Conservation (phyloP, 2,113 vertebrate genomes). For the Tetrax tetrax region DNA sequence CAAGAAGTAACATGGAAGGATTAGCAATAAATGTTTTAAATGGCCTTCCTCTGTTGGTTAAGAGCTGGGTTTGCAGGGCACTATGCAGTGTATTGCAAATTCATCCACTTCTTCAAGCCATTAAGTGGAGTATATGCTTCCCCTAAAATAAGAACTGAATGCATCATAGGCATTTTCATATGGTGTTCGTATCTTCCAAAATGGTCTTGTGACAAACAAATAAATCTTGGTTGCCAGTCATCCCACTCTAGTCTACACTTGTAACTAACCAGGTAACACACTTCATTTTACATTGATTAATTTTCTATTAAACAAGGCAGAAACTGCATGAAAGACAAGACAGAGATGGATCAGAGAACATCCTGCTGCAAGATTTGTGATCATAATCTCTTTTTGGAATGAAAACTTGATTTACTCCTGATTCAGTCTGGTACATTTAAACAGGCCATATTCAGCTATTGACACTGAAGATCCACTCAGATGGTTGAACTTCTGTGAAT, state of each 20-base stretch:
- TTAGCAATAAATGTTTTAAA: conserved; percentile 1
- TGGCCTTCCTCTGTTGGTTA: background rate
- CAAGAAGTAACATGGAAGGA: conserved; percentile 6
- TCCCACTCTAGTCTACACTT: background rate
- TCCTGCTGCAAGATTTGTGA: background rate
- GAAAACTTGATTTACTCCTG: background rate
- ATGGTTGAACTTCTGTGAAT: background rate
- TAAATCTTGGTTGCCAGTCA: background rate
- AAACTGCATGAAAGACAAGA: background rate
- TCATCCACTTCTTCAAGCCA: background rate
- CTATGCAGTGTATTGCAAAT: background rate
- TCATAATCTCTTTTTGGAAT: background rate
- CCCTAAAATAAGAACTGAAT: background rate
- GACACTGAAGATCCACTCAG: background rate
- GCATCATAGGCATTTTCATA: background rate
- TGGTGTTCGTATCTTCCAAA: background rate
- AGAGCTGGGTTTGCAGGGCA: background rate
- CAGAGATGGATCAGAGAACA: background rate
- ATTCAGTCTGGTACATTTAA: background rate
- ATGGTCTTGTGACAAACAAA: background rate
- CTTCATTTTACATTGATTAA: background rate
- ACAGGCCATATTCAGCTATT: background rate
- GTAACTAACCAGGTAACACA: background rate
- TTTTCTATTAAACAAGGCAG: background rate
- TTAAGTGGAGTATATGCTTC: background rate